Conservation (phyloP, 2,797 vertebrate species). For the Microctenopoma lineatum region DNA sequence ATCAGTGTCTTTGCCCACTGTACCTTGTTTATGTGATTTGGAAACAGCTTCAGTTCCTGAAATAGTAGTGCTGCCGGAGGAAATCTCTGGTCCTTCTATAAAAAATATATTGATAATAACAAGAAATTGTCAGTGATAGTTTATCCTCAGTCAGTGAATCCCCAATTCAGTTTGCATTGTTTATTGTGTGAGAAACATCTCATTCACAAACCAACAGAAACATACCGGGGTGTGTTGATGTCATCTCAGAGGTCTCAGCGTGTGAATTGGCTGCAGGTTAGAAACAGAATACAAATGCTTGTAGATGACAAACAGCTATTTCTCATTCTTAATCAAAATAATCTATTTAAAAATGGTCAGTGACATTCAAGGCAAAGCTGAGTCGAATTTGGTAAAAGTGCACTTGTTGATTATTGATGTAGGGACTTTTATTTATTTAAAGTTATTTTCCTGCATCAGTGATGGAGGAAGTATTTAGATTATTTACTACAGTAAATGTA, state of each 20-base stretch:
- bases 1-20: not conserved
- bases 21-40: slow-evolving; percentile 48
- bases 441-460: too few species aligned
- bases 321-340: not conserved
- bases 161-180: not conserved
- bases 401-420: too few species aligned
- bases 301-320: not conserved
- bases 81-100: slow-evolving; percentile 22
- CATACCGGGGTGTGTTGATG: slow-evolving; percentile 33
- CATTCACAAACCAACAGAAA: slow-evolving; percentile 6
- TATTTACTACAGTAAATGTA: too few species aligned
- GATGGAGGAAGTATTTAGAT: too few species aligned
- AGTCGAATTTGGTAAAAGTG: too few species aligned
- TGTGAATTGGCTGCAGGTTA: slow-evolving; percentile 9
- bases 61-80: slow-evolving; percentile 1
- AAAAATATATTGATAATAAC: not conserved
- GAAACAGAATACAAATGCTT: slow-evolving; percentile 2
- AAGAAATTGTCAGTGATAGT: not conserved
- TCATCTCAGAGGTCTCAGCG: slow-evolving; percentile 36
- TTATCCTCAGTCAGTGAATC: not conserved
- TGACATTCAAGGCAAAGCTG: not conserved
- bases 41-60: slow-evolving; percentile 16
- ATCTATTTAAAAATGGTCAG: not conserved
- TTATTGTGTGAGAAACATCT: not conserved
- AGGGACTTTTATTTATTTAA: too few species aligned